Percentiles rank a stretch among this genome's conserved stretches.
Evolutionary conservation across 1,140 invertebrate species (phyloP).

Genomic region (Ridgeia piscesae): DNA sequence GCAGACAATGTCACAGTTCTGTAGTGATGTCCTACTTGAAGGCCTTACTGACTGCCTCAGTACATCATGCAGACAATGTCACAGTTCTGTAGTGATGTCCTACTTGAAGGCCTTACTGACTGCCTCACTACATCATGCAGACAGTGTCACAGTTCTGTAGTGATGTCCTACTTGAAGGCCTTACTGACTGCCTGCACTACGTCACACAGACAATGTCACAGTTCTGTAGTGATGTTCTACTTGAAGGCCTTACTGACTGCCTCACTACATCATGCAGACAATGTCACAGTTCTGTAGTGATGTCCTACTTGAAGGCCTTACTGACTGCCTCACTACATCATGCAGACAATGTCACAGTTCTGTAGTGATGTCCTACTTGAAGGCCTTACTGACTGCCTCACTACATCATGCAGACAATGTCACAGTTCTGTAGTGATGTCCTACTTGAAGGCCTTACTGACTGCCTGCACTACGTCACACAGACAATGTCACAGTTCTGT

Average conservation of each 20-base stretch:
- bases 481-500: conserved; percentile 4
- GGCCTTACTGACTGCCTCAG: not conserved
- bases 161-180: not conserved
- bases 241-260: not conserved
- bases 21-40: not conserved
- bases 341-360: too few species aligned
- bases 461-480: not conserved
- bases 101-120: not conserved
- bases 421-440: not conserved
- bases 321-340: not conserved
- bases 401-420: too few species aligned
- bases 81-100: not conserved
- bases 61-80: too few species aligned
- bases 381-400: not conserved
- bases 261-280: too few species aligned
- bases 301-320: not conserved
- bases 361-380: not conserved
- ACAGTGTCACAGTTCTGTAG: conserved; percentile 4
- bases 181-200: not conserved
- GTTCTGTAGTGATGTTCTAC: not conserved
- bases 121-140: too few species aligned
- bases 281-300: not conserved
- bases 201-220: too few species aligned
- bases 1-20: conserved; percentile 5
- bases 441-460: not conserved